Conservation (phyloP, 2,797 vertebrate genomes). For the Corythornis leucogaster region DNA sequence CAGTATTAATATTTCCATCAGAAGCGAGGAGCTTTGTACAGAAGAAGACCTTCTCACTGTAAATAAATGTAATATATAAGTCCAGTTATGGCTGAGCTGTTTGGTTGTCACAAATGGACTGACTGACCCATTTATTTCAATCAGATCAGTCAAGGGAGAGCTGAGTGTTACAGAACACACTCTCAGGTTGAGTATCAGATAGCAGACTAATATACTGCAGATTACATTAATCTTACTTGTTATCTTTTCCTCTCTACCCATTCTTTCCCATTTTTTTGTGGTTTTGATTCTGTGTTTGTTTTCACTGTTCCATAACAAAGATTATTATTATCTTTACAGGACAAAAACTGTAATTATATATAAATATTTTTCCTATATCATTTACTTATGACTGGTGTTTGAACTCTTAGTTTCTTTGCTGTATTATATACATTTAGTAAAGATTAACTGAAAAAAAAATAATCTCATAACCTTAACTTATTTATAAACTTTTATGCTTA, state of each 20-base stretch:
- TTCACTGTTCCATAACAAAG: constrained; percentile 34
- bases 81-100: background rate
- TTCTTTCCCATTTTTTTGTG: background rate
- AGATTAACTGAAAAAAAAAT: background rate
- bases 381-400: constrained; percentile 29
- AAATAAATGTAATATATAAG: background rate
- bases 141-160: background rate
- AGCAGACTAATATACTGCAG: constrained; percentile 15
- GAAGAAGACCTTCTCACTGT: background rate
- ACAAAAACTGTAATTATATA: constrained; percentile 1
- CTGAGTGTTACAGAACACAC: background rate
- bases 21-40: background rate
- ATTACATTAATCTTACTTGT: constrained; percentile 38
- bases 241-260: constrained; percentile 9
- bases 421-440: background rate
- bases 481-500: constrained; percentile 29
- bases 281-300: constrained; percentile 28
- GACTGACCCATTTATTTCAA: background rate
- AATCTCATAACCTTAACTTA: background rate
- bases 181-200: constrained; percentile 22
- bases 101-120: background rate
- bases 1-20: background rate
- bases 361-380: background rate
- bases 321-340: constrained; percentile 43
- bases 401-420: constrained; percentile 14